phyloP scores from a whole-genome alignment of 2,797 vertebrate species.

The Phataginus tetradactyla region DNA sequence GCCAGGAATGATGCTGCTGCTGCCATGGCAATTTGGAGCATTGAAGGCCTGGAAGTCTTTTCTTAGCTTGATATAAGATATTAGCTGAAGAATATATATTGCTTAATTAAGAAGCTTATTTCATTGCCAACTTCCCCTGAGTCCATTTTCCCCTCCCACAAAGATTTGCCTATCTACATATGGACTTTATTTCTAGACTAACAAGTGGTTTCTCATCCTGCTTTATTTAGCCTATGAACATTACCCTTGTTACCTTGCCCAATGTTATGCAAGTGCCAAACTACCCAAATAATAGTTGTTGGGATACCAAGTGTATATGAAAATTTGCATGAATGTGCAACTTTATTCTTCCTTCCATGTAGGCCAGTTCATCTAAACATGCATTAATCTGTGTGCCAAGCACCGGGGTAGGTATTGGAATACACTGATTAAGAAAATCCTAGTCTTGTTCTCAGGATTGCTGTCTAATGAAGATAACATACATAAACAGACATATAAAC shows the following conservation, averaged over 20 bases:
- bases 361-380: background rate
- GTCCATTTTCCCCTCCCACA: background rate
- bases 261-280: background rate
- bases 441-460: background rate
- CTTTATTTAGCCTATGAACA: background rate
- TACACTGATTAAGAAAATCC: background rate
- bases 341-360: background rate
- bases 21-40: constrained; percentile 7
- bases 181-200: constrained; percentile 24
- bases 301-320: background rate
- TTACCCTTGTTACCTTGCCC: background rate
- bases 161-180: background rate
- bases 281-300: background rate
- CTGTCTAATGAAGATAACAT: background rate
- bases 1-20: constrained; percentile 31
- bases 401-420: background rate
- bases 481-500: background rate
- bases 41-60: background rate
- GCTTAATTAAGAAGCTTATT: constrained; percentile 33
- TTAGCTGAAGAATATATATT: background rate
- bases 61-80: constrained; percentile 53
- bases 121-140: background rate
- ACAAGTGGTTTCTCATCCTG: background rate
- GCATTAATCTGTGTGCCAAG: background rate
- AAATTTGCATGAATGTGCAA: background rate